Percentiles rank a stretch among this genome's conserved stretches.
Evolutionary conservation across 2,888 invertebrate genomes (phyloP).

Genomic region (Eilema depressum): DNA sequence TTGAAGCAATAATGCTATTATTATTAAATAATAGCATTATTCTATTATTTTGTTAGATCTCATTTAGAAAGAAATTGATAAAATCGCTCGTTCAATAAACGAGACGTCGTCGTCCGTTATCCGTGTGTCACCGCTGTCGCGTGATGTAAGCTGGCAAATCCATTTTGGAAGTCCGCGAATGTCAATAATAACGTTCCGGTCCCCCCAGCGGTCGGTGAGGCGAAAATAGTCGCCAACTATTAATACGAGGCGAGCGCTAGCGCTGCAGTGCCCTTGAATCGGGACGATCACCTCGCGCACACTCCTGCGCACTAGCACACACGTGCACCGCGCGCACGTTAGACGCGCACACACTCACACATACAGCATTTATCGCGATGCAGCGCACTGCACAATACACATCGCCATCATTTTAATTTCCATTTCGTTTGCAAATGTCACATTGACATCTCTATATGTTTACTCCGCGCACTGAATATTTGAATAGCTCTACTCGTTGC

Average conservation of each 20-base stretch:
- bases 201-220: constrained; percentile 77
- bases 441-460: constrained; percentile 64
- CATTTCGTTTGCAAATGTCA: constrained; percentile 80
- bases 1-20: background rate
- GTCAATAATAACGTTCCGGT: constrained; percentile 85
- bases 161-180: constrained; percentile 81
- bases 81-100: background rate
- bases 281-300: constrained; percentile 84
- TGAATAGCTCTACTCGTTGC: constrained; percentile 31
- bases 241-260: constrained; percentile 83
- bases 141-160: constrained; percentile 68
- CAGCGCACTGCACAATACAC: constrained; percentile 77
- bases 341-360: constrained; percentile 60
- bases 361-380: constrained; percentile 68
- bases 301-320: constrained; percentile 66
- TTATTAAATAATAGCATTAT: too few species aligned
- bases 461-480: constrained; percentile 55
- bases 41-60: background rate
- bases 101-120: constrained; percentile 27
- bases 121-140: constrained; percentile 40
- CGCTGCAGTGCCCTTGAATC: constrained; percentile 85
- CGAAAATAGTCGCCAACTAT: constrained; percentile 86
- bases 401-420: constrained; percentile 79
- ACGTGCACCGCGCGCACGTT: constrained; percentile 51
- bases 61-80: background rate